A percentile compares a stretch with the other conserved stretches of the same genome.
These are phyloP conservation scores for Ispidina picta DNA, from an alignment of 2,797 vertebrate species.

Conservation along the genomic window DNA sequence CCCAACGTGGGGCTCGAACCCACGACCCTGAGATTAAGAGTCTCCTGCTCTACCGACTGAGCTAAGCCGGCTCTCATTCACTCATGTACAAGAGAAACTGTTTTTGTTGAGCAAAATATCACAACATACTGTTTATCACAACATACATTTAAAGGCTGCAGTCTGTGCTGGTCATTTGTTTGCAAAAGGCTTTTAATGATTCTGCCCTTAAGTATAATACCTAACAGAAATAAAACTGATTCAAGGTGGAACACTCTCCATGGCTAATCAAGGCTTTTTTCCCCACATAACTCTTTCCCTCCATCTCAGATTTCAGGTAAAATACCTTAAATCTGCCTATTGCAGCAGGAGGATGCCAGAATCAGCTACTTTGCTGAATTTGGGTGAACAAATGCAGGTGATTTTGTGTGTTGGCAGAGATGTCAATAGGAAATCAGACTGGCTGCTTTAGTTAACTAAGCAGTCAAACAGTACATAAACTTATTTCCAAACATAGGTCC, in stretches of 20 bases:
- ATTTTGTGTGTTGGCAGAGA: slow-evolving; percentile 2
- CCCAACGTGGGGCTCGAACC: no score
- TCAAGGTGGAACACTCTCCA: background rate
- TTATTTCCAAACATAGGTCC: background rate
- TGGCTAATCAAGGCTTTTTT: background rate
- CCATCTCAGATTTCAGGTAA: background rate
- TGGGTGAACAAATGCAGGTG: background rate
- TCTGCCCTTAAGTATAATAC: background rate
- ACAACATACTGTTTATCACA: background rate
- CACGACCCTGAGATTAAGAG: no score
- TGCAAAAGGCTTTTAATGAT: background rate
- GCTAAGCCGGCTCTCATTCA: no score
- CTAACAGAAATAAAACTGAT: background rate
- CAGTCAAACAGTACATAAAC: background rate
- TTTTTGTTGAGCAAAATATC: background rate
- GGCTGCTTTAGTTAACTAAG: slow-evolving; percentile 10
- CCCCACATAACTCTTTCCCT: background rate
- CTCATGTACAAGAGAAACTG: background rate
- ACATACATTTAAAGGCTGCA: background rate
- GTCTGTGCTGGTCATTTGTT: background rate
- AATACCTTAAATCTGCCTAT: background rate
- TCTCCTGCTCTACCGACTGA: no score
- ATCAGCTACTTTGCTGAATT: background rate
- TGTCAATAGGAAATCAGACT: background rate
- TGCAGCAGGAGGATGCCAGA: accelerated